These are phyloP conservation scores for Clarias fuscus DNA, from an alignment of 2,797 vertebrate genomes.

Conservation along the genomic window DNA sequence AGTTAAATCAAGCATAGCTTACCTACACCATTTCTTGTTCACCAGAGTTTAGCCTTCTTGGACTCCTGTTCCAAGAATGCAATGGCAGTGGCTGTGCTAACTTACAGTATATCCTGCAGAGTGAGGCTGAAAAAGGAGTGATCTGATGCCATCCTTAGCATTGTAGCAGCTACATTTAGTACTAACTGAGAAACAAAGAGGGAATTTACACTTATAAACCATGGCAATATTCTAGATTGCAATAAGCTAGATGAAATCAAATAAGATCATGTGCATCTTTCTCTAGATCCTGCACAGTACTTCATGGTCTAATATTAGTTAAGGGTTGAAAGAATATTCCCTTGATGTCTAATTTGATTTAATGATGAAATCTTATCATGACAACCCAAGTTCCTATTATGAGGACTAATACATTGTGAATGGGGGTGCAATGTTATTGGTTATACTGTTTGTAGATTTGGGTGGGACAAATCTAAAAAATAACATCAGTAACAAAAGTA, in stretches of 20 bases:
- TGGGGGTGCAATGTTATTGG: not conserved
- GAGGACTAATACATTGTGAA: slow-evolving; percentile 1
- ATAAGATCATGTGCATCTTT: not conserved
- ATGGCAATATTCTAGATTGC: not conserved
- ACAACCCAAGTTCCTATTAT: not conserved
- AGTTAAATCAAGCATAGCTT: not conserved
- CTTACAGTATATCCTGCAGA: not conserved
- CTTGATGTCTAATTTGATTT: not conserved
- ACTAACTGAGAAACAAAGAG: not conserved
- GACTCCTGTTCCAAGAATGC: not conserved
- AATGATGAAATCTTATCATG: not conserved
- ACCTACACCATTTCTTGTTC: not conserved
- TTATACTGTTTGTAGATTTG: slow-evolving; percentile 6
- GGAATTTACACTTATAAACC: not conserved
- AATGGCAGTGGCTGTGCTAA: not conserved
- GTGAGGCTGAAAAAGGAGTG: not conserved
- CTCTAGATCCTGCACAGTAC: not conserved
- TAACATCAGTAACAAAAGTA: slow-evolving; percentile 1
- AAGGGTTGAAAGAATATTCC: not conserved
- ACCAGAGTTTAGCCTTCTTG: not conserved
- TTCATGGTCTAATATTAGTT: not conserved
- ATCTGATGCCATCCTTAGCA: not conserved
- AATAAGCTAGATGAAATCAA: not conserved
- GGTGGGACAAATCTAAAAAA: not conserved
- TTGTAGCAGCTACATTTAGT: not conserved